Conservation (phyloP, 1,140 invertebrate genomes). For the Carcinoscorpius rotundicauda region DNA sequence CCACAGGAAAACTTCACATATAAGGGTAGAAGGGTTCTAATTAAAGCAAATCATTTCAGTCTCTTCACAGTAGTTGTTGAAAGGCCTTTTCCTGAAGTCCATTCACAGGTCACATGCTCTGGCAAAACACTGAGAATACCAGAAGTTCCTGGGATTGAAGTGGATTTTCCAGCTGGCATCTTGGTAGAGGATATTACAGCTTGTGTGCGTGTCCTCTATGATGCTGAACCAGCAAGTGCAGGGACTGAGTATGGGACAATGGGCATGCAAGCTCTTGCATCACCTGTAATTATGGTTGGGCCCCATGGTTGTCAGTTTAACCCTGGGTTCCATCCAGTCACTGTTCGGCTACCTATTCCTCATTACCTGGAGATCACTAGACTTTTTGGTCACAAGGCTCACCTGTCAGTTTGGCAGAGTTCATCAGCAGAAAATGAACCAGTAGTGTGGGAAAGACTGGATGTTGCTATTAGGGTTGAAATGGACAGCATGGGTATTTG, state of each 20-base stretch:
- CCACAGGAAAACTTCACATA: constrained; percentile 8
- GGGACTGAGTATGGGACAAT: neutral
- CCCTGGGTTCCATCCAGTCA: constrained; percentile 15
- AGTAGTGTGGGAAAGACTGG: constrained; percentile 20
- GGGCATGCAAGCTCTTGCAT: constrained; percentile 21
- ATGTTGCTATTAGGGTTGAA: constrained; percentile 6
- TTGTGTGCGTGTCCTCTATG: constrained; percentile 23
- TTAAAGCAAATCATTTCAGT: constrained; percentile 25
- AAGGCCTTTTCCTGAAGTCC: constrained; percentile 19
- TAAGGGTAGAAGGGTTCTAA: constrained; percentile 20
- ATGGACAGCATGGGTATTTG: constrained; percentile 3
- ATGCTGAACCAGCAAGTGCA: constrained; percentile 11
- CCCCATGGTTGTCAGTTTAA: constrained; percentile 27
- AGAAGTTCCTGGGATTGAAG: constrained; percentile 24
- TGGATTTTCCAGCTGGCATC: constrained; percentile 25
- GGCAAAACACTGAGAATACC: constrained; percentile 23
- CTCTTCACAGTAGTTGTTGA: constrained; percentile 24
- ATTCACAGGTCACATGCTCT: constrained; percentile 15
- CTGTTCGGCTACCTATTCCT: constrained; percentile 23
- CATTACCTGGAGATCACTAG: constrained; percentile 22
- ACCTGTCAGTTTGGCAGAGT: constrained; percentile 24
- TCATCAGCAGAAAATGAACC: constrained; percentile 22
- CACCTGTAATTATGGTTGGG: constrained; percentile 27
- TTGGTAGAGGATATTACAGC: constrained; percentile 24
- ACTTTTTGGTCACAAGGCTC: constrained; percentile 11